Base-by-base conservation (phyloP, 2,113 vertebrate genomes). In the Pachycephala philippinensis region DNA sequence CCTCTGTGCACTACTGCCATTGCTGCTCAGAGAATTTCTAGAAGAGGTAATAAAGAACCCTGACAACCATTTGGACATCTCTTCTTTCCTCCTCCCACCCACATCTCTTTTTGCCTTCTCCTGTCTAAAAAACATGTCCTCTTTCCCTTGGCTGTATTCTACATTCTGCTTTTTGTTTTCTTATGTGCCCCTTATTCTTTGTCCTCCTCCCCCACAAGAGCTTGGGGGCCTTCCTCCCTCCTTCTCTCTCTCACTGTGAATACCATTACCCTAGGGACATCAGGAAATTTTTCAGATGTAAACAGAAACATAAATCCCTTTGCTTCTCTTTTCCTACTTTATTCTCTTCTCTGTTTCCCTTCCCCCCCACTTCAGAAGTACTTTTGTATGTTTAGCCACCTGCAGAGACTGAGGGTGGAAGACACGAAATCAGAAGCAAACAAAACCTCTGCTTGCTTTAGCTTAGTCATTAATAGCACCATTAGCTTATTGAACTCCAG, bases 381-480 rank as follows among this genome's bases (percentile, higher is more conserved):
- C 49, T 91, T 92, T 22, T 90, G 74, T 83, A 44, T 87, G 79
- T 95, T 95, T 90, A 90, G 53, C 61, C 83, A 94, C 94, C 89
- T 79, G 61, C 91, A 94, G 87, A 91, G 80, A 69, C 39, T 30
- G 66, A 93, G 89, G 66, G 82, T 87, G 45, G 53, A 84, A 91
- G 65, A 84, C 75, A 42, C 19, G 33, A 95, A 93, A 85, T 86
- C 75, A 91, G 70, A 88, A 96, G 89, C 71, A 87, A 90, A 94
- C 84, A 93, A 89, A 95, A 79, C 45, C 94, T 88, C 54, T 63
- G 61, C 71, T 88, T 90, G 52, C 74, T 94, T 96, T 74, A 85
- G 86, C 84, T 96, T 90, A 95, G 95, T 93, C 95, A 94, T 85
- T 93, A 96, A 94, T 81, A 93, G 94, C 86, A 94, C 54, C 93